Evolutionary conservation across 2,113 vertebrate species (phyloP).

Genomic region (Pedionomus torquatus): DNA sequence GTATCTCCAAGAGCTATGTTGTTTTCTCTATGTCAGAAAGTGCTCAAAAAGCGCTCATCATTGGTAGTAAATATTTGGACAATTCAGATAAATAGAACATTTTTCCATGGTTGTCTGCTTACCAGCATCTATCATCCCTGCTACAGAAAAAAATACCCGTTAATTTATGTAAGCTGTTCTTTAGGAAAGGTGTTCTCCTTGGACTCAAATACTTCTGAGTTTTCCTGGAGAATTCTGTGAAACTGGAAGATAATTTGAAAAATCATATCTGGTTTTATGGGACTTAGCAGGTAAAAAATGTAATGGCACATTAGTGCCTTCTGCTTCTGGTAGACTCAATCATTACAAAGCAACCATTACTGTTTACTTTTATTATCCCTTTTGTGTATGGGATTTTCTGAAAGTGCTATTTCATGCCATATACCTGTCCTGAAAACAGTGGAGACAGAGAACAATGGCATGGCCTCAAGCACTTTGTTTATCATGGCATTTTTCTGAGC

Average conservation of each 20-base stretch:
- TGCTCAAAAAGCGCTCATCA: background rate
- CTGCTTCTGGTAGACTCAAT: background rate
- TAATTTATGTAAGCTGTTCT: background rate
- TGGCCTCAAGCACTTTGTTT: constrained; percentile 67
- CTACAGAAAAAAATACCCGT: background rate
- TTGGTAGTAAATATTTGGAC: background rate
- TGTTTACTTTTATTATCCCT: constrained; percentile 10
- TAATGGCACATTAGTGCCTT: background rate
- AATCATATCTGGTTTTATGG: background rate
- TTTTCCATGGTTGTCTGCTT: background rate
- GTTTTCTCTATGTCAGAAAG: background rate
- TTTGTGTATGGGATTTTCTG: background rate
- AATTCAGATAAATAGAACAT: background rate
- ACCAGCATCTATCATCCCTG: background rate
- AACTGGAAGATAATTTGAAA: background rate
- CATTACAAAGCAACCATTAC: background rate
- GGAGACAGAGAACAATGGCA: constrained; percentile 19
- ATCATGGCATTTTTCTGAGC: constrained; percentile 45
- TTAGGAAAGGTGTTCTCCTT: background rate
- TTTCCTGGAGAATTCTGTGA: background rate
- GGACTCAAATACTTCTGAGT: background rate
- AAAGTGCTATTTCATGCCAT: constrained; percentile 14
- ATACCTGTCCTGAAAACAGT: constrained; percentile 49
- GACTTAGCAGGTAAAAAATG: background rate
- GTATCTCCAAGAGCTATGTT: background rate